Evolutionary conservation across 2,888 invertebrate species (phyloP).

Genomic region (Cerastoderma edule): DNA sequence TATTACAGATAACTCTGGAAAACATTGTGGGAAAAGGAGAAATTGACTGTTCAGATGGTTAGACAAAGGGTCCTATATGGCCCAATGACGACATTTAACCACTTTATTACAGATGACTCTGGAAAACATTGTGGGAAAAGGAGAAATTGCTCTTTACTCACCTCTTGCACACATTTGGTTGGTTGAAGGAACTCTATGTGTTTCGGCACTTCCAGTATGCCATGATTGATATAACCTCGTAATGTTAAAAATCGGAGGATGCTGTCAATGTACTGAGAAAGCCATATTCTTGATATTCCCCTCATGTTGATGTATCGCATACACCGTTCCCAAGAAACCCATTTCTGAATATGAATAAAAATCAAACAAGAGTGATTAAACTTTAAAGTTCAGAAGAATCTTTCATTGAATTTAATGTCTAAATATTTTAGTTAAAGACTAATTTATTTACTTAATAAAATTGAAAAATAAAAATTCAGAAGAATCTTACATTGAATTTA

Average conservation of each 20-base stretch:
- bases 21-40: too few species aligned
- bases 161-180: conserved; percentile 33
- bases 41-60: too few species aligned
- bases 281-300: conserved; percentile 82
- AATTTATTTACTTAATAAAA: background rate
- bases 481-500: too few species aligned
- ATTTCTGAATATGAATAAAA: conserved; percentile 75
- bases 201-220: conserved; percentile 73
- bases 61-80: too few species aligned
- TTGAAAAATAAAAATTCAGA: too few species aligned
- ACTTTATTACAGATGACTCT: too few species aligned
- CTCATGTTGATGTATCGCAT: conserved; percentile 81
- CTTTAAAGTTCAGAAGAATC: too few species aligned
- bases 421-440: conserved; percentile 6
- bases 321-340: conserved; percentile 81
- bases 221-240: conserved; percentile 83
- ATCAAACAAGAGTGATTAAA: background rate
- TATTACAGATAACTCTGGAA: too few species aligned
- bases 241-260: conserved; percentile 81
- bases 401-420: too few species aligned
- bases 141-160: conserved; percentile 15
- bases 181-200: conserved; percentile 36
- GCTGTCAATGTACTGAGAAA: conserved; percentile 74
- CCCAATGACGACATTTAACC: too few species aligned
- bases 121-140: conserved; percentile 1